Evolutionary conservation across 2,888 invertebrate species (phyloP).

Genomic region (Lissonota sp.): DNA sequence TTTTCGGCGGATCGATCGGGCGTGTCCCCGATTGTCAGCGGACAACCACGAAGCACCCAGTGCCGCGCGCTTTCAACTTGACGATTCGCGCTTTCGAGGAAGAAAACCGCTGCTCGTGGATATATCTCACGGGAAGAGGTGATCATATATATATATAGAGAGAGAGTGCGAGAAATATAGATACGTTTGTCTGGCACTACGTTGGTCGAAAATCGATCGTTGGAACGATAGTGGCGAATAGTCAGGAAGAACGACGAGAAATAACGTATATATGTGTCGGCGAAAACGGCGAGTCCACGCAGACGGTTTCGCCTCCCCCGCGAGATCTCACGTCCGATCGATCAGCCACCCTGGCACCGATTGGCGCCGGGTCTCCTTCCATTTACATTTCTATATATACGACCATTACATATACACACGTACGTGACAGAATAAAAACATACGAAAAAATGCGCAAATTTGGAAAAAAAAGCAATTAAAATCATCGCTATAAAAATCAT

Average conservation of each 20-base stretch:
- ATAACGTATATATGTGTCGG: too few relatives aligned
- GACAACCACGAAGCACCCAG: constrained; percentile 51
- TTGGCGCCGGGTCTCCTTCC: constrained; percentile 41
- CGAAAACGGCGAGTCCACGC: constrained; percentile 32
- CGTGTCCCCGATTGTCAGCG: constrained; percentile 63
- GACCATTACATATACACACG: background rate
- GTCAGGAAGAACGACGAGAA: constrained; percentile 48
- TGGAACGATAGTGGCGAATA: constrained; percentile 62
- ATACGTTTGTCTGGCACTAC: constrained; percentile 16
- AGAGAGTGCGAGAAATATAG: too few relatives aligned
- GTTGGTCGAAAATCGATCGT: constrained; percentile 65
- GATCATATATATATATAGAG: too few relatives aligned
- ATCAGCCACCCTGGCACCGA: constrained; percentile 60
- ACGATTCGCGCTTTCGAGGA: constrained; percentile 56
- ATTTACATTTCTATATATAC: constrained; percentile 3
- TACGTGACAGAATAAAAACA: too few relatives aligned
- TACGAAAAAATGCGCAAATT: too few relatives aligned
- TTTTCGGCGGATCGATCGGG: constrained; percentile 64
- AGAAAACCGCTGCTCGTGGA: constrained; percentile 46
- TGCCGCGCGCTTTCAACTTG: constrained; percentile 54
- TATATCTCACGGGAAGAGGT: constrained; percentile 45
- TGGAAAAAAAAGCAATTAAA: too few relatives aligned
- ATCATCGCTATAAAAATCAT: too few relatives aligned
- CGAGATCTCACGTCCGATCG: constrained; percentile 60
- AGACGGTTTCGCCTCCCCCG: constrained; percentile 1